Percentiles rank a stretch among this genome's conserved stretches.
Evolutionary conservation across 2,113 vertebrate genomes (phyloP).

Genomic region (Mastomys coucha): DNA sequence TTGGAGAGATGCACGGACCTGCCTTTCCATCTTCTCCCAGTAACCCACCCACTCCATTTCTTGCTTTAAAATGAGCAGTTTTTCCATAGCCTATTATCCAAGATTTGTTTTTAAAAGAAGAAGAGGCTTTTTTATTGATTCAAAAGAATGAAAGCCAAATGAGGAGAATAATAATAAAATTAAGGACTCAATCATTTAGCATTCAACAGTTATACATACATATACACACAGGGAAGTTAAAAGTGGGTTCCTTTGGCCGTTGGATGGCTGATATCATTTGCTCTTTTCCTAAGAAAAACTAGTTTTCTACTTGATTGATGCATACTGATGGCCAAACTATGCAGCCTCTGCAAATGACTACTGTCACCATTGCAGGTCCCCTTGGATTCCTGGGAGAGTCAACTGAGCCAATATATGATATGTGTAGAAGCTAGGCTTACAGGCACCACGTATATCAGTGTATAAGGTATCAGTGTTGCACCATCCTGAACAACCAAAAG

Average conservation of each 20-base stretch:
- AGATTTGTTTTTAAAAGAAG: neutral
- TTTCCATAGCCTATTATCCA: neutral
- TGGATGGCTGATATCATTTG: neutral
- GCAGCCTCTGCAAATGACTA: neutral
- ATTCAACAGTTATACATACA: neutral
- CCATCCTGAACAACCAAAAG: neutral
- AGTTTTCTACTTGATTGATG: neutral
- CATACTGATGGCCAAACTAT: too few species aligned
- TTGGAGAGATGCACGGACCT: neutral
- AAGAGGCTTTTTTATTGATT: neutral
- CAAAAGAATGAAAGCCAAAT: neutral
- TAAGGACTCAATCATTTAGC: neutral
- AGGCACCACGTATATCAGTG: neutral
- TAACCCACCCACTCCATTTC: accelerated
- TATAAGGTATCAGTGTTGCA: too few species aligned
- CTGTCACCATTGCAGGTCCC: neutral
- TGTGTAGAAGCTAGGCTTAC: neutral
- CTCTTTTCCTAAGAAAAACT: neutral
- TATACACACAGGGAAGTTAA: neutral
- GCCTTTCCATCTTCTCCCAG: accelerated
- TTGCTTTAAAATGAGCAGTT: neutral
- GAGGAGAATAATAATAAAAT: neutral
- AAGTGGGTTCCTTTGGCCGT: neutral
- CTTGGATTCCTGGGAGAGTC: neutral
- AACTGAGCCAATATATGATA: neutral